Conservation (phyloP, 2,797 vertebrate genomes). For the Setipinna tenuifilis region DNA sequence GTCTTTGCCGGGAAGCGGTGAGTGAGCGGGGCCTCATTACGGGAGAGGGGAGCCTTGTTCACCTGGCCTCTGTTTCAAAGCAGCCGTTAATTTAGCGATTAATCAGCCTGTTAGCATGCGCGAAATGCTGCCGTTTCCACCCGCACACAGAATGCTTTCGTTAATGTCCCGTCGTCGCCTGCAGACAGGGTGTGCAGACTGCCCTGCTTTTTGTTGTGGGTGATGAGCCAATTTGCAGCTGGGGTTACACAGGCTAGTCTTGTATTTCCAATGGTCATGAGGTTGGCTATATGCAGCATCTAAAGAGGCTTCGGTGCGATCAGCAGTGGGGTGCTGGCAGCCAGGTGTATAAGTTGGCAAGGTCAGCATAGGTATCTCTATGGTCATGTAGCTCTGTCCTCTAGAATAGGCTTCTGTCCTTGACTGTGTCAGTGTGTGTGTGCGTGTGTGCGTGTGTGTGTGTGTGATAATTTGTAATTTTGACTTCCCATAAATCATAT, state of each 20-base stretch:
- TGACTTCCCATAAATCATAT: constrained; percentile 53
- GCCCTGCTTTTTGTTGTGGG: not conserved
- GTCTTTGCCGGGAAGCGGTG: not conserved
- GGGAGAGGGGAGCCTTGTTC: constrained; percentile 6
- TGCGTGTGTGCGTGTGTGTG: constrained; percentile 40
- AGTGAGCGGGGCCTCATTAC: constrained; percentile 8
- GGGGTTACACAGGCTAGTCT: not conserved
- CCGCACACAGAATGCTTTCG: not conserved
- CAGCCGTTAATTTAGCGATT: constrained; percentile 16
- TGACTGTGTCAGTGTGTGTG: constrained; percentile 32
- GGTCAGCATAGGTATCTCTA: not conserved
- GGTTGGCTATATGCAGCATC: not conserved
- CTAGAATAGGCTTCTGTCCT: not conserved
- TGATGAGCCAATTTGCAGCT: not conserved
- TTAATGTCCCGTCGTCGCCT: not conserved
- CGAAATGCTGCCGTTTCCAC: not conserved
- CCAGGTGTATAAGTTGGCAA: not conserved
- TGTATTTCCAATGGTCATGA: not conserved
- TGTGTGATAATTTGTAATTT: constrained; percentile 40
- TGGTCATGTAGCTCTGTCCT: constrained; percentile 30
- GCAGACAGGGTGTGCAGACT: not conserved
- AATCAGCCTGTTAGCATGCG: constrained; percentile 20
- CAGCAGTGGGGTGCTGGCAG: not conserved
- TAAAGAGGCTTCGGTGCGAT: not conserved
- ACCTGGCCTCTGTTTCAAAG: constrained; percentile 17